Evolutionary conservation across 2,113 vertebrate genomes (phyloP), one percentile per base, ranked within the genome.

Genomic region (Ellobius talpinus): DNA sequence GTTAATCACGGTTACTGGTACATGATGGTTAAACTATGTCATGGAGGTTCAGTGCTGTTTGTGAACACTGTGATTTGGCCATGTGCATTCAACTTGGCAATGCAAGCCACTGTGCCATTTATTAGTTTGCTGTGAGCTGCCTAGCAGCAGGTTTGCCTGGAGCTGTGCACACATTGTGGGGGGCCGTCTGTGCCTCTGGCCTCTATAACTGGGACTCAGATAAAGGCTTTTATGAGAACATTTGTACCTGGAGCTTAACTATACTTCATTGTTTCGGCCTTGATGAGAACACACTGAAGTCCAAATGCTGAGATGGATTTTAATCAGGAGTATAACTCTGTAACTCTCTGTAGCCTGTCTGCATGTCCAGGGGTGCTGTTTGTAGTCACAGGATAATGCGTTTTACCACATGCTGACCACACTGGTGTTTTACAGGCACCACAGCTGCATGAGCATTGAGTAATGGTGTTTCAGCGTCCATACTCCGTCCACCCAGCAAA

Each of bases 191-290:
- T 84, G 42, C 87, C 87, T 89, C 89, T 95, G 95, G 91, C 91
- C 63, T 52, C 10, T 36, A 0, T 65, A 29, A 65, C 73, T 55
- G 31, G 70, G 73, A 66, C 65, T 93, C 89, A 96, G 78, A 86
- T 73, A 50, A 95, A 97, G 77, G n/a, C 42, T 84, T 89, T 82
- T 82, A 26, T 82, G 95, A 93, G 92, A 92, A 87, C 58, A 86
- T 97, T 91, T 87, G 63, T 87, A 95, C 50, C 77, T 78, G 63
- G 52, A 33, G 65, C 74, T 94, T 81, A 89, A 58, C 52, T 88
- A 0, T 45, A 45, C 72, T 95, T 47, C 39, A 16, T 87, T 96
- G 68, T 65, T 96, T 82, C 76, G 90, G 45, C 89, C 70, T 3
- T 87, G 96, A 65, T 91, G 78, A 95, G 95, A 92, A 52, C 42